Conservation (phyloP, 2,888 invertebrate species). For the Morinoia aosen region DNA sequence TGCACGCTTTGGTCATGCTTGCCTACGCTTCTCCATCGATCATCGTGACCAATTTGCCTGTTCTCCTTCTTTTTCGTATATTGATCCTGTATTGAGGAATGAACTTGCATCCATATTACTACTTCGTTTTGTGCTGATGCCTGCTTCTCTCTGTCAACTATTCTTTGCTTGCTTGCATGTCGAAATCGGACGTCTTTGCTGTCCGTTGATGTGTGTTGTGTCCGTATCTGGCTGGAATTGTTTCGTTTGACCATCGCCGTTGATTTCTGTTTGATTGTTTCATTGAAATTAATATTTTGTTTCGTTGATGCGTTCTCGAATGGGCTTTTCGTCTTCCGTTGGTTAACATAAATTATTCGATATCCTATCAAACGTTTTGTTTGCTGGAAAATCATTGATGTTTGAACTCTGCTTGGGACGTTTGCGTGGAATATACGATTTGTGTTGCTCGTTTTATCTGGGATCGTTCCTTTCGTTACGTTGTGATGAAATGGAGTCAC, state of each 20-base stretch:
- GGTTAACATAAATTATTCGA: neutral
- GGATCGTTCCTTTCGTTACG: neutral
- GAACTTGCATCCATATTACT: neutral
- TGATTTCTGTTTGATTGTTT: neutral
- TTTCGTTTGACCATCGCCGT: neutral
- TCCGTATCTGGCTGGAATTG: neutral
- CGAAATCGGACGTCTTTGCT: neutral
- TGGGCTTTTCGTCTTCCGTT: neutral
- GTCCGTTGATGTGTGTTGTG: neutral
- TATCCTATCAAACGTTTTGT: neutral
- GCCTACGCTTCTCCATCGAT: conserved; percentile 18
- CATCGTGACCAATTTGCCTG: neutral
- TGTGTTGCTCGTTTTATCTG: neutral
- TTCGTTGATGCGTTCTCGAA: neutral
- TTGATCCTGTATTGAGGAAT: neutral
- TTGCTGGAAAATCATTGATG: neutral
- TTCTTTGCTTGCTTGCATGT: neutral
- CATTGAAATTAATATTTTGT: neutral
- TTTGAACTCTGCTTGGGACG: neutral
- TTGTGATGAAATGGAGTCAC: neutral
- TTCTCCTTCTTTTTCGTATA: neutral
- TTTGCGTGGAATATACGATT: neutral
- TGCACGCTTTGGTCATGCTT: conserved; percentile 2
- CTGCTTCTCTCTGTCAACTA: neutral
- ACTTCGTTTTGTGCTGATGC: neutral